These are phyloP conservation scores for Lepidothrix coronata DNA, from an alignment of 2,113 vertebrate species.

Conservation along the genomic window DNA sequence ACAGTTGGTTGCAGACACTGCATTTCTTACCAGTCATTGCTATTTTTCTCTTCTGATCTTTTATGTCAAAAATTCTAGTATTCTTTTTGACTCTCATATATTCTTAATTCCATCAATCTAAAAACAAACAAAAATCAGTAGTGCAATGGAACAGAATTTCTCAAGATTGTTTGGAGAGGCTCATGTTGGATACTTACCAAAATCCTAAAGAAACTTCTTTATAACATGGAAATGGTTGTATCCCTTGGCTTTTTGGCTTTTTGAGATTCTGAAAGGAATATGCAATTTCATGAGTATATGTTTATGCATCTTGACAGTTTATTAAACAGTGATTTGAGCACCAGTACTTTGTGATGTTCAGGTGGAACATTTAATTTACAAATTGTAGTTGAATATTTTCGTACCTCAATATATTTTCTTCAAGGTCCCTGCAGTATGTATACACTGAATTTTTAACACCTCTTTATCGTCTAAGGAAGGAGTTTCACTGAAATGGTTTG, in stretches of 20 bases:
- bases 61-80: not conserved
- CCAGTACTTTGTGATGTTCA: not conserved
- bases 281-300: accelerated
- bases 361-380: not conserved
- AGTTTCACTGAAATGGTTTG: not conserved
- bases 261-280: not conserved
- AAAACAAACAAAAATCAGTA: not conserved
- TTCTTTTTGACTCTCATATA: not conserved
- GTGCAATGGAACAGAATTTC: not conserved
- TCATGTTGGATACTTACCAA: not conserved
- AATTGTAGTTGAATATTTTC: not conserved
- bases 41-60: not conserved
- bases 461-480: not conserved
- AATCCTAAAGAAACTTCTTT: not conserved
- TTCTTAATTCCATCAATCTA: not conserved
- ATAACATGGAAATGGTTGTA: not conserved
- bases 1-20: not conserved
- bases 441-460: not conserved
- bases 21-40: not conserved
- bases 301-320: not conserved
- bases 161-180: not conserved
- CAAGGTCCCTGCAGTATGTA: not conserved
- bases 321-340: not conserved
- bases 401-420: not conserved
- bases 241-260: not conserved